Conservation (phyloP, 1,140 invertebrate genomes). For the Halictus rubicundus region DNA sequence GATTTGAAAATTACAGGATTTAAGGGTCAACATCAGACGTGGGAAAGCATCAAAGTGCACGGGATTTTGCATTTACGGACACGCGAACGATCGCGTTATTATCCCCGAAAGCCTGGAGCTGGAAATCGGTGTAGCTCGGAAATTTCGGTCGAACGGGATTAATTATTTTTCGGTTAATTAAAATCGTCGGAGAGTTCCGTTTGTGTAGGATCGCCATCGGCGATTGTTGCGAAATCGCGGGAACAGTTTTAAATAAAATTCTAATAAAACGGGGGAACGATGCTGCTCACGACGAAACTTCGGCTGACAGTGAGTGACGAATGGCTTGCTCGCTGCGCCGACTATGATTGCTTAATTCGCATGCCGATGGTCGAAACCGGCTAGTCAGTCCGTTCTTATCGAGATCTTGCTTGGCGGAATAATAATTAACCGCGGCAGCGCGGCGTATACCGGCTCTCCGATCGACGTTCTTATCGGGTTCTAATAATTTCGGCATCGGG, state of each 20-base stretch:
- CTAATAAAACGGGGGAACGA: slow-evolving; percentile 41
- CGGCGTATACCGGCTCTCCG: not conserved
- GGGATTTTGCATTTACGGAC: slow-evolving; percentile 16
- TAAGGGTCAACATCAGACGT: not conserved
- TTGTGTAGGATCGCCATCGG: not conserved
- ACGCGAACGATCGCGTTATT: not conserved
- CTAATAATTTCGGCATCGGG: not conserved
- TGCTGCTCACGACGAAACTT: slow-evolving; percentile 72
- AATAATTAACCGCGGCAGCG: slow-evolving; percentile 67
- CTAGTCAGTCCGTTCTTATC: slow-evolving; percentile 70
- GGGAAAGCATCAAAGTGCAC: slow-evolving; percentile 1
- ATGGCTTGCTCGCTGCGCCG: slow-evolving; percentile 68
- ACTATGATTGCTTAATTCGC: slow-evolving; percentile 78
- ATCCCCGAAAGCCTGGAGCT: not conserved
- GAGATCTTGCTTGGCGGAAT: slow-evolving; percentile 74
- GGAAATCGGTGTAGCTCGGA: not conserved
- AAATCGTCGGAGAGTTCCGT: not conserved
- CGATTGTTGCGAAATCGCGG: not conserved
- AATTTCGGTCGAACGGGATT: not conserved
- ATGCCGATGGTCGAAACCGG: slow-evolving; percentile 71
- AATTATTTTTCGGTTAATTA: slow-evolving; percentile 19
- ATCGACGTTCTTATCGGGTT: slow-evolving; percentile 2
- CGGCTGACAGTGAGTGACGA: slow-evolving; percentile 75
- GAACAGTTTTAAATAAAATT: slow-evolving; percentile 20
- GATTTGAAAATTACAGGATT: slow-evolving; percentile 35